These are phyloP conservation scores for Karalla daura DNA, from an alignment of 2,797 vertebrate genomes.

Conservation along the genomic window DNA sequence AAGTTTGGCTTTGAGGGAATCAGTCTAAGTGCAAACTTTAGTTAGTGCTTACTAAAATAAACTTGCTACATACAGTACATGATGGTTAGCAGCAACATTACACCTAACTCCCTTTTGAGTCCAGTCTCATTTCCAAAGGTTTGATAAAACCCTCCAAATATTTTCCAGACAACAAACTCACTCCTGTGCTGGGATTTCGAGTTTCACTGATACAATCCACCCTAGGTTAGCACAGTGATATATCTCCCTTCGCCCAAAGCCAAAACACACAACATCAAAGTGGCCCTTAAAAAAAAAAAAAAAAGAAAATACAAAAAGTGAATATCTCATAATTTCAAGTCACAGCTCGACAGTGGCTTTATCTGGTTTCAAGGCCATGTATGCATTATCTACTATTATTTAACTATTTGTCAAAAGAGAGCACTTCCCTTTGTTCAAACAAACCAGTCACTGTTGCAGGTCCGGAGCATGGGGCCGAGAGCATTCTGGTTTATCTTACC, in stretches of 20 bases:
- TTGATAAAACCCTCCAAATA: slow-evolving; percentile 55
- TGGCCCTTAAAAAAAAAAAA: slow-evolving; percentile 4
- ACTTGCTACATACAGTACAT: slow-evolving; percentile 17
- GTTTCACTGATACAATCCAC: slow-evolving; percentile 42
- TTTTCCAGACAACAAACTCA: slow-evolving; percentile 49
- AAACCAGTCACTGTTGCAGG: slow-evolving; percentile 86
- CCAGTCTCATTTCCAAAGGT: slow-evolving; percentile 44
- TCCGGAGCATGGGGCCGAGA: slow-evolving; percentile 69
- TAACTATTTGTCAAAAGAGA: slow-evolving; percentile 91
- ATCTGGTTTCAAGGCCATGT: slow-evolving; percentile 77
- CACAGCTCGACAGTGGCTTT: slow-evolving; percentile 72
- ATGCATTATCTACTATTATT: slow-evolving; percentile 87
- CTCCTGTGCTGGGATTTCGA: slow-evolving; percentile 25
- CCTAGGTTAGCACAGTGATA: slow-evolving; percentile 43
- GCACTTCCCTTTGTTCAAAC: slow-evolving; percentile 90
- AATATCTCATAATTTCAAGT: slow-evolving; percentile 50
- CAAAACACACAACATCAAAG: slow-evolving; percentile 63
- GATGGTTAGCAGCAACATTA: slow-evolving; percentile 21
- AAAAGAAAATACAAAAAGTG: neutral
- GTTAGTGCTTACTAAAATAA: no score
- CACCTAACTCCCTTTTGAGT: slow-evolving; percentile 25
- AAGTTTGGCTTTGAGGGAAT: no score
- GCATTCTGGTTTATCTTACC: slow-evolving; percentile 93
- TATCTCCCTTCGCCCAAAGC: slow-evolving; percentile 29
- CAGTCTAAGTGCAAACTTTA: no score